Evolutionary conservation across 2,113 vertebrate genomes (phyloP), one percentile per base, ranked within the genome.

Genomic region (Eurystomus gularis): DNA sequence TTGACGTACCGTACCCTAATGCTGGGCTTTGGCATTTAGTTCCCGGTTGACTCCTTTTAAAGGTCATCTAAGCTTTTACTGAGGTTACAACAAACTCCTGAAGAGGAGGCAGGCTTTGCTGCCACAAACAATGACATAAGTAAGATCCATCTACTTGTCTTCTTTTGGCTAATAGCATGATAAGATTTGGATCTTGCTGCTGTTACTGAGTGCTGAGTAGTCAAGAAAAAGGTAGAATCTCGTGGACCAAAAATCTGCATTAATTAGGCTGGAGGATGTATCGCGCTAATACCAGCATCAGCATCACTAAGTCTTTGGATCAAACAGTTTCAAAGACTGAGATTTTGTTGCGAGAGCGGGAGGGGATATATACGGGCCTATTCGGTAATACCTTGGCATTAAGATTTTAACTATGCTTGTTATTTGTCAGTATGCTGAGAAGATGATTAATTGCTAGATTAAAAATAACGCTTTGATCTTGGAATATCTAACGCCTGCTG

Each of bases 391-490:
- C 75, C 73, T 90, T n/a, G 54, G 46, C 68, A 83, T 91, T 87
- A 61, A 80, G 78, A 82, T 94, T 95, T 96, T 94, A 93, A 85
- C 78, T 83, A 10, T 21, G 51, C 66, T 83, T 89, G 39, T 86
- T 88, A 62, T 78, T 90, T 77, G 71, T 78, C 92, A 83, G 37
- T 93, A 31, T 83, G 68, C 82, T 90, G 87, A 90, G 96, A 68
- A 58, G 81, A 64, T 65, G 71, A 93, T 96, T 97, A 97, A 94
- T 96, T 81, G 72, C 54, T 48, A 90, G 96, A 92, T 95, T 93
- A 88, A 88, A 97, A 93, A 89, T 54, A 80, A 66, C 24, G 64
- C 76, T 82, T 95, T 93, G 89, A 94, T 96, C 73, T 91, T 64
- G 75, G 49, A 79, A 55, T 85, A 39, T 61, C 44, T 89, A 57